Evolutionary conservation across 1,140 invertebrate genomes (phyloP), one percentile per base, ranked within the genome.

Genomic region (Belonocnema kinseyi): DNA sequence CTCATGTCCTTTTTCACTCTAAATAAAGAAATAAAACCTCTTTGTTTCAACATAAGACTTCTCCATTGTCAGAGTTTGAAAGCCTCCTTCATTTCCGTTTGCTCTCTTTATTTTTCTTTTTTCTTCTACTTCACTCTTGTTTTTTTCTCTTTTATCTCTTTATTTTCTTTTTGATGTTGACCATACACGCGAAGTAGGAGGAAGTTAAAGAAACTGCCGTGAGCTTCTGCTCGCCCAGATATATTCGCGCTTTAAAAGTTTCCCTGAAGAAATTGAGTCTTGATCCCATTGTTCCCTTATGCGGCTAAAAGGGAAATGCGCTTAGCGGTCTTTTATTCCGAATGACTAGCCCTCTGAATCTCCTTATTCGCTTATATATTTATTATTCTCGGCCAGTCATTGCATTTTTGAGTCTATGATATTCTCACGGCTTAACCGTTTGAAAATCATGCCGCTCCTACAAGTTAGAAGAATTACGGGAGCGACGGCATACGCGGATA

Each of bases 351-450:
- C 85, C 85, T 82, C 76, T 83, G 85, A 86, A 82, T 82, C 81
- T 90, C 87, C 61, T 66, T 66, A 40, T 61, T 26, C 58, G 26
- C 19, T 61, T 61, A 61, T 66, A 40, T 66, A 66, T 66, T 66
- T 66, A 66, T 66, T 66, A 66, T 89, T 82, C 87, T 81, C 81
- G 83, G 61, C 77, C 81, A 87, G 79, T 90, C 86, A 89, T 90
- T 89, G 88, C 40, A 46, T 46, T 46, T 46, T 46, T 10, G 82
- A 81, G 87, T 83, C 83, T 81, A 88, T 88, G 88, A 90, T 90
- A 90, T 89, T 90, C 88, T 90, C 89, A 89, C 89, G 87, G 84
- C 80, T 81, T 80, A 81, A 83, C 79, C 75, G 71, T 79, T 80
- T 81, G 61, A 80, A 74, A 71, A 82, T 83, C 71, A 77, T 72